Base-by-base conservation (phyloP, 2,888 invertebrate genomes). In the Polyommatus iphigenia region DNA sequence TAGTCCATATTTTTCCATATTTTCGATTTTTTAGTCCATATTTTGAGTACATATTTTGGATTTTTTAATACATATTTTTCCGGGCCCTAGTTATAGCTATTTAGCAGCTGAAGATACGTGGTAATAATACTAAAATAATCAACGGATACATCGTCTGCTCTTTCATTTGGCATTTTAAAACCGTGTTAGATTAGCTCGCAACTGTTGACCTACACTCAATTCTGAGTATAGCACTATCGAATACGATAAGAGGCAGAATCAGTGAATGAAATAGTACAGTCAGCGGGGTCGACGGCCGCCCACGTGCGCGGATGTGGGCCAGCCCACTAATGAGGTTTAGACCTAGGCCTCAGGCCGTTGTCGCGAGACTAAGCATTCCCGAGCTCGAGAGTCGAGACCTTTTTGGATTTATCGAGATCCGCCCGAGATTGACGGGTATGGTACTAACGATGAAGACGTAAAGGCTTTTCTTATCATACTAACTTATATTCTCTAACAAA, bases 231-330 rank as follows among this genome's bases (percentile, higher is more conserved):
- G 24, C 67, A 67, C 13, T 24, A 67, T 29, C 29, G 13, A 67
- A 29, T 67, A 67, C 29, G 29, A 32, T 32, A 32, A 32, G 29
- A 67, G 29, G 13, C 15, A 32, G 18, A 67, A 67, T 18, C 29
- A 6, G 29, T 67, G 67, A 67, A 67, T 67, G 67, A 32, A 67
- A 62, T 67, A 32, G 29, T 67, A 29, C 15, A 62, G 13, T 67
- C 29, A 2, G 36, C 72, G n/a, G 72, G 72, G 72, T 72, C 72
- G 20, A 72, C 13, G 72, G n/a, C 72, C 72, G 41, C 72, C 72
- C 72, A 72, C 72, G 72, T 72, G 72, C 72, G 36, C 41, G 41
- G n/a, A 72, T 72, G 36, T 72, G 41, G 72, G 72, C 7, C 72
- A 41, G 71, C 13, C 1, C 72, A 41, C 72, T 72, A 41, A 72